Evolutionary conservation across 2,113 vertebrate genomes (phyloP), one percentile per base, ranked within the genome.

Genomic region (Dolichallabes microphthalmus): DNA sequence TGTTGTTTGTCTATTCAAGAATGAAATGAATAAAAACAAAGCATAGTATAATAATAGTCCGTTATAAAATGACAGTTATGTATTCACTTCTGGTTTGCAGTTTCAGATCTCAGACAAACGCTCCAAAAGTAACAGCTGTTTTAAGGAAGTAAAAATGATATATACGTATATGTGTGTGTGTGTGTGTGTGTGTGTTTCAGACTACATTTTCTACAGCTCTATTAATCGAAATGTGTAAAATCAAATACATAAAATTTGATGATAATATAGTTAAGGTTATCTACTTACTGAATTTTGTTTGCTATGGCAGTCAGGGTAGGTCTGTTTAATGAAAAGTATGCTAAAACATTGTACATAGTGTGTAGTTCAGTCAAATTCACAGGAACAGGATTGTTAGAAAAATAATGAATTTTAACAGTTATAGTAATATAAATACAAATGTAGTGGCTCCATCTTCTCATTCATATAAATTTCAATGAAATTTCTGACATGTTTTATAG

Each of bases 71-170:
- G 53, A 58, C 55, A 32, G 69, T 74, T 75, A 8, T 61, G 12
- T 39, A 8, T 60, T 17, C 25, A 63, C 71, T 84, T 84, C 58
- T 45, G 61, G n/a, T 75, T 61, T 17, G 14, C 57, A 69, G 68
- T 84, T 84, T 84, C 73, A 84, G 15, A 39, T 76, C 9, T 75
- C 71, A 76, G 17, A 76, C 53, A 22, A 53, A 15, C 20, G 60
- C 57, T 32, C 7, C 5, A 30, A 25, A 84, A 63, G 22, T 82
- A 75, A 52, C 39, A 73, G 50, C 52, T 32, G 19, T 6, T 55
- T 57, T 77, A 32, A 79, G 71, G 57, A 75, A 83, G 55, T 83
- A 61, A 30, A 32, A 35, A 35, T 35, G 32, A 35, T 35, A 35
- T 35, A 35, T 35, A 2, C 2, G 32, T 35, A 2, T 35, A 2